A percentile compares a stretch with the other conserved stretches of the same genome.
These are phyloP conservation scores for Microdon myrmicae DNA, from an alignment of 2,888 invertebrate genomes.

Conservation along the genomic window DNA sequence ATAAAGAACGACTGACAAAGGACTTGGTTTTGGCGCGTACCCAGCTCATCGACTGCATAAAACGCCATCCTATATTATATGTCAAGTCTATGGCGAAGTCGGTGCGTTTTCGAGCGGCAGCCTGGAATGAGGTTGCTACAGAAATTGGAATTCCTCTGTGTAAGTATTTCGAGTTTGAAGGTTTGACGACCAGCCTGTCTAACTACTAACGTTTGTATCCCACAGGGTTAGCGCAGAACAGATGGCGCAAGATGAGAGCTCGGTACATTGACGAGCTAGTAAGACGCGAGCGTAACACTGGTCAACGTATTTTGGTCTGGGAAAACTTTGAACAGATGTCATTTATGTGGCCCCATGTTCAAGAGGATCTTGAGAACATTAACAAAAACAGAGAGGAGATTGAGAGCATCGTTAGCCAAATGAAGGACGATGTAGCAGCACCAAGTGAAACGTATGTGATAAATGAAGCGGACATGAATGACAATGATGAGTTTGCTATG, in stretches of 20 bases:
- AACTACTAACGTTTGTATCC: not conserved
- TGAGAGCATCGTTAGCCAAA: too few relatives aligned
- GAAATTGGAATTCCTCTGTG: not conserved
- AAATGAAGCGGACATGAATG: too few relatives aligned
- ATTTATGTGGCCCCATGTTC: conserved; percentile 10
- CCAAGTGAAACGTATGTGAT: too few relatives aligned
- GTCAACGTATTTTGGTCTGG: conserved; percentile 1
- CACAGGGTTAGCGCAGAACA: conserved; percentile 5
- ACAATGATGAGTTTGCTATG: too few relatives aligned
- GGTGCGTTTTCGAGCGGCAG: not conserved
- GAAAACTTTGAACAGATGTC: conserved; percentile 16
- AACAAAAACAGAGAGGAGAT: too few relatives aligned
- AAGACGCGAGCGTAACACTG: not conserved
- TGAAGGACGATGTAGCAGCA: too few relatives aligned
- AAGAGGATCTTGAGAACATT: conserved; percentile 7
- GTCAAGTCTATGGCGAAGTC: not conserved
- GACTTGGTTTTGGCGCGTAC: not conserved
- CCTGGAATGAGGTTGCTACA: conserved; percentile 11
- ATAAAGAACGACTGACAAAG: not conserved
- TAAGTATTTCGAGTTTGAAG: conserved; percentile 1
- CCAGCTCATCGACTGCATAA: conserved; percentile 13
- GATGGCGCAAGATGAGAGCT: conserved; percentile 5
- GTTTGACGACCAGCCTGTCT: not conserved
- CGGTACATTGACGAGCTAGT: conserved; percentile 23
- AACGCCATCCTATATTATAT: conserved; percentile 5